Evolutionary conservation across 1,140 invertebrate species (phyloP).

Genomic region (Cheumatopsyche charites): DNA sequence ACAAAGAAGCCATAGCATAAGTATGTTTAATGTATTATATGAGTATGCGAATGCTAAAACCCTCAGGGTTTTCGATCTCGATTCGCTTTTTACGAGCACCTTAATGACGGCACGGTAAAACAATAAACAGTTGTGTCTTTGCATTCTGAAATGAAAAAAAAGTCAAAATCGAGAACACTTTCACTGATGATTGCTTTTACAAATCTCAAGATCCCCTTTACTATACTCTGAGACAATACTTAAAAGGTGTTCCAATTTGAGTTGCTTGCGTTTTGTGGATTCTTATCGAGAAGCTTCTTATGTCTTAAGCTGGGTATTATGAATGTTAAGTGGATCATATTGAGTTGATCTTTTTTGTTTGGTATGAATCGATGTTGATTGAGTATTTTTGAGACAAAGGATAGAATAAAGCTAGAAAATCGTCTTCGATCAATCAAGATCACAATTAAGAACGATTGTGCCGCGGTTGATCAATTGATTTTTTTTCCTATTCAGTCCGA

Average conservation of each 20-base stretch:
- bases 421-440: slow-evolving; percentile 27
- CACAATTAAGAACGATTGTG: slow-evolving; percentile 27
- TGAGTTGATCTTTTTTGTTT: slow-evolving; percentile 4
- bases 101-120: slow-evolving; percentile 46
- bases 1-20: neutral
- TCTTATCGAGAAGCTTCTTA: too few species aligned
- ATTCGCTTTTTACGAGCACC: slow-evolving; percentile 40
- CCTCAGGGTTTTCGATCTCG: slow-evolving; percentile 32
- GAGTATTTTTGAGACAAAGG: slow-evolving; percentile 20
- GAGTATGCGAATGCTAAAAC: slow-evolving; percentile 11
- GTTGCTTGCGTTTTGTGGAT: neutral
- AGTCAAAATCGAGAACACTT: slow-evolving; percentile 41
- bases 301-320: neutral
- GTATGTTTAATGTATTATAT: neutral
- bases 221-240: too few species aligned
- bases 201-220: neutral
- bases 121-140: slow-evolving; percentile 44
- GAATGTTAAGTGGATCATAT: neutral
- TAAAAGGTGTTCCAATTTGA: slow-evolving; percentile 4
- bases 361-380: slow-evolving; percentile 19
- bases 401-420: slow-evolving; percentile 6
- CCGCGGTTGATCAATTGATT: slow-evolving; percentile 25
- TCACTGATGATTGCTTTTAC: slow-evolving; percentile 45
- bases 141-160: slow-evolving; percentile 28
- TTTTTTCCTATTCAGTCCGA: neutral